A percentile compares a stretch with the other conserved stretches of the same genome.
Conservation (phyloP, 2,888 invertebrate species). For the Pammene fasciana region DNA sequence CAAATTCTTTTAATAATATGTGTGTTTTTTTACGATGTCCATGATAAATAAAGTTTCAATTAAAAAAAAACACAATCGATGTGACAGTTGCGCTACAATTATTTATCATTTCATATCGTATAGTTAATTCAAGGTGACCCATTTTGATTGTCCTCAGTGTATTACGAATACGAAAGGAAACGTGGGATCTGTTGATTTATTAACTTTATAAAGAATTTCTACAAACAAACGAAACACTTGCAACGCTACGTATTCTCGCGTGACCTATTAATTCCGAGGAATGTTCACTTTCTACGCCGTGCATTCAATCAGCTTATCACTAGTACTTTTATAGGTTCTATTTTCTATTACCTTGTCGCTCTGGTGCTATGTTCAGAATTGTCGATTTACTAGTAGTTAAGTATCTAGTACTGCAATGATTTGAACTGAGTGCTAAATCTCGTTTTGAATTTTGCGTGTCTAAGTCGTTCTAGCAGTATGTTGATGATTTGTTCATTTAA, state of each 20-base stretch:
- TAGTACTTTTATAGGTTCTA: slow-evolving; percentile 23
- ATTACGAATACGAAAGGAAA: background rate
- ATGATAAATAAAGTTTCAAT: too few species aligned
- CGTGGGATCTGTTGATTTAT: background rate
- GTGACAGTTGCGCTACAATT: too few species aligned
- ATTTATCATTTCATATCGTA: too few species aligned
- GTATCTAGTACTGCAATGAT: background rate
- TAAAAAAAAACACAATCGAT: too few species aligned
- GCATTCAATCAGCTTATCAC: slow-evolving; percentile 37
- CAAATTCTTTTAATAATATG: too few species aligned
- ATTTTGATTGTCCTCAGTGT: too few species aligned
- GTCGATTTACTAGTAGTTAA: background rate
- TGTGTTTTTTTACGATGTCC: too few species aligned
- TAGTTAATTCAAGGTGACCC: too few species aligned
- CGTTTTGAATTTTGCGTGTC: too few species aligned
- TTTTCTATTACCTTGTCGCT: slow-evolving; percentile 13
- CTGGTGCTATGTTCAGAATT: background rate
- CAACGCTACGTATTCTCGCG: slow-evolving; percentile 31
- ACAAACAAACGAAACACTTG: slow-evolving; percentile 21
- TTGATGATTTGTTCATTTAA: too few species aligned
- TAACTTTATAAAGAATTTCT: slow-evolving; percentile 13
- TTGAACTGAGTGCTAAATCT: too few species aligned
- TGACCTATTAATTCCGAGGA: slow-evolving; percentile 40
- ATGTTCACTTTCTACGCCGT: slow-evolving; percentile 43
- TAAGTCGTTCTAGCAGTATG: too few species aligned